Percentiles rank a stretch among this genome's conserved stretches.
Evolutionary conservation across 2,113 vertebrate species (phyloP).

Genomic region (Mustela nigripes): DNA sequence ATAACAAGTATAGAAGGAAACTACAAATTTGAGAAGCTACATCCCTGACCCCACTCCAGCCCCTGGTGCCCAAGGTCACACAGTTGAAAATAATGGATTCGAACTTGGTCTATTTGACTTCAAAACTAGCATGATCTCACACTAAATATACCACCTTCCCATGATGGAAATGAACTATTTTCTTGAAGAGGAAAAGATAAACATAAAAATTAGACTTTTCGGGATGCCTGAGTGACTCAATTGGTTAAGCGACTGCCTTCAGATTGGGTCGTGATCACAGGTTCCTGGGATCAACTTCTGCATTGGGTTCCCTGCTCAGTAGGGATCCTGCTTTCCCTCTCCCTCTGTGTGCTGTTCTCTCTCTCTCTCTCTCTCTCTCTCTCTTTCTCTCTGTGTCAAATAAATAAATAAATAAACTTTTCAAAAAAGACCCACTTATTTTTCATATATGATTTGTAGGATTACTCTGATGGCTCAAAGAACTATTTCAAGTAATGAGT

Average conservation of each 20-base stretch:
- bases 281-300: too few relatives aligned
- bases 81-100: slow-evolving; percentile 34
- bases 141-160: background rate
- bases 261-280: too few relatives aligned
- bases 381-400: too few relatives aligned
- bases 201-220: background rate
- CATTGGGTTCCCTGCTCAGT: too few relatives aligned
- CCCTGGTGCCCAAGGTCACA: background rate
- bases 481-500: slow-evolving; percentile 4
- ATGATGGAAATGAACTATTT: background rate
- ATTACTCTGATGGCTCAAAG: slow-evolving; percentile 30
- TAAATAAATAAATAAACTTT: too few relatives aligned
- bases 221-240: too few relatives aligned
- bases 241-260: too few relatives aligned
- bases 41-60: background rate
- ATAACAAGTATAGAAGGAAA: background rate
- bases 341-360: too few relatives aligned
- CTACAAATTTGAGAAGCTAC: background rate
- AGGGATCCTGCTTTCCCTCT: too few relatives aligned
- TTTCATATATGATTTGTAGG: background rate
- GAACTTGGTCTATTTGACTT: background rate
- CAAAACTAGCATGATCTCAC: slow-evolving; percentile 18
- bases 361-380: too few relatives aligned
- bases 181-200: background rate
- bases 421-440: background rate